Base-by-base conservation (phyloP, 2,797 vertebrate genomes). In the Pelodytes ibericus region DNA sequence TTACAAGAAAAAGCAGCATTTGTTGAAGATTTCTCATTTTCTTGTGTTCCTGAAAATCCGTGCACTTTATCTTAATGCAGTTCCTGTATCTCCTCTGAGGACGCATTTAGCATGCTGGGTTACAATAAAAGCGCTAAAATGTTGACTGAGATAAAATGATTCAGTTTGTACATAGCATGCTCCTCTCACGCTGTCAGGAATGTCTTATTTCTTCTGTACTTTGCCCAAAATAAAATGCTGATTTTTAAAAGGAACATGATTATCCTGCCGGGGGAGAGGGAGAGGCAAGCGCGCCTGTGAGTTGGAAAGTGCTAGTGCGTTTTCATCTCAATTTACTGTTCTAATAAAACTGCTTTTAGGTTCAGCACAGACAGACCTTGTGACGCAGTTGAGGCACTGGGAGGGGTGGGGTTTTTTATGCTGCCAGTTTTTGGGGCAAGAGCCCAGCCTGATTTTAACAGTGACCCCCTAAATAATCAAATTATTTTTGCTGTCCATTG, bases 311-410 rank as follows among this genome's bases (percentile, higher is more conserved):
- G 11, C 33, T 31, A 20, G 26, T 36, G 20, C 27, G 49, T 41
- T 64, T 64, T 73, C 58, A 62, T 72, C 71, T 59, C 71, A 31
- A 44, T 65, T 74, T 59, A 8, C 51, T 51, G 27, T 20, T 60
- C 59, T 18, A 60, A 75, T 75, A 13, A 18, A 18, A 9, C 26
- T 44, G 53, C 73, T 75, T 74, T 74, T 66, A 74, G 41, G 2
- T n/a, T 65, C 16, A 29, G 36, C 64, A 64, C 71, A 65, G n/a
- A n/a, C n/a, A n/a, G n/a, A n/a, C n/a, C n/a, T n/a, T n/a, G n/a
- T n/a, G n/a, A n/a, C n/a, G n/a, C n/a, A n/a, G n/a, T n/a, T n/a
- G n/a, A n/a, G n/a, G n/a, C n/a, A n/a, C 33, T 36, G 33, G 33
- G 33, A 36, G 33, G 33, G 33, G 13, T 36, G n/a, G n/a, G n/a